phyloP scores from a whole-genome alignment of 2,113 vertebrate genomes.

The Platysteira castanea region DNA sequence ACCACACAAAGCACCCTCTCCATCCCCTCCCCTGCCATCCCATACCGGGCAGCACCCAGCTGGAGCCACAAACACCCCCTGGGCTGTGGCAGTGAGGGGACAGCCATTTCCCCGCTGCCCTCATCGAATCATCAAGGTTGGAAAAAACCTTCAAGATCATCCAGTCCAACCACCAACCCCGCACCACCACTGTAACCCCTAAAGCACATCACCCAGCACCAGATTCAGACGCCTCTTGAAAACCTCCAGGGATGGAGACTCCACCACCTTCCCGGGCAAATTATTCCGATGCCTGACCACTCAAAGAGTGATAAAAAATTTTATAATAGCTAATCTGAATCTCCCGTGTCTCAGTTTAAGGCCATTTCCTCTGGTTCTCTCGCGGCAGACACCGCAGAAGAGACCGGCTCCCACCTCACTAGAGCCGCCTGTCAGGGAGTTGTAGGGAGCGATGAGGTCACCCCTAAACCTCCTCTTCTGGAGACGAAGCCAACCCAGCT shows the following conservation, averaged over 20 bases:
- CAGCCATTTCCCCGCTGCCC: not conserved
- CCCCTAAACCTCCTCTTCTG: not conserved
- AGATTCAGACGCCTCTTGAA: not conserved
- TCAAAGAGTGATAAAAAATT: not conserved
- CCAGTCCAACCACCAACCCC: not conserved
- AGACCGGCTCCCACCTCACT: not conserved
- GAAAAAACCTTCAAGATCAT: not conserved
- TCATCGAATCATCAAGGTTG: rapidly evolving
- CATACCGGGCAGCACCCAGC: rapidly evolving
- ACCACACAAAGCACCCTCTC: too few relatives aligned
- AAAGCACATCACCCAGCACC: not conserved
- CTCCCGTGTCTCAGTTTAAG: not conserved
- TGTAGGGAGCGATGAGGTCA: not conserved
- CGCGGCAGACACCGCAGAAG: not conserved
- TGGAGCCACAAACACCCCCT: not conserved
- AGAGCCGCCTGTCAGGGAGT: not conserved
- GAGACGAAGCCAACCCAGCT: not conserved
- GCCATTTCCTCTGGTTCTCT: not conserved
- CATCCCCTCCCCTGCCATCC: not conserved
- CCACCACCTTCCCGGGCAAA: not conserved
- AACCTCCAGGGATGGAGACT: not conserved
- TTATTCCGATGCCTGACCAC: not conserved
- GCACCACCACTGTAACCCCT: not conserved
- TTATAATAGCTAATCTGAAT: rapidly evolving
- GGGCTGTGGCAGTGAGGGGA: rapidly evolving